A percentile compares a stretch with the other conserved stretches of the same genome.
phyloP scores from a whole-genome alignment of 1,140 invertebrate species.

The Penaeus chinensis region DNA sequence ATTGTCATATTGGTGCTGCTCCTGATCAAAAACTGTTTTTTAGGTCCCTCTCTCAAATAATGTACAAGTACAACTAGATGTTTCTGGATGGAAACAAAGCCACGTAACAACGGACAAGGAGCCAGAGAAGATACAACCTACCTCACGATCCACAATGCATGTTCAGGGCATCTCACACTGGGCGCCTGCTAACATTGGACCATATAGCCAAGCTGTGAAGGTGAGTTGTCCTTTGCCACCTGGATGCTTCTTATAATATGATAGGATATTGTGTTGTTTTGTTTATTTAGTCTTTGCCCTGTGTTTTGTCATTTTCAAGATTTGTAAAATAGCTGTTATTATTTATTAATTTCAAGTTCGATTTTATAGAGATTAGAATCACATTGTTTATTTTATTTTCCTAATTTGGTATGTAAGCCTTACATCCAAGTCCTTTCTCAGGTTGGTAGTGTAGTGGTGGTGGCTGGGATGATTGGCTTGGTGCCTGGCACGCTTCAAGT shows the following conservation, averaged over 20 bases:
- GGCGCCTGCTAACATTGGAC: constrained; percentile 95
- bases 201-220: constrained; percentile 91
- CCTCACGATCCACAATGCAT: constrained; percentile 76
- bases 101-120: constrained; percentile 28
- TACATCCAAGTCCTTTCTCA: constrained; percentile 64
- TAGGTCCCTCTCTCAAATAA: constrained; percentile 77
- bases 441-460: constrained; percentile 84
- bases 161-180: constrained; percentile 95
- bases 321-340: background rate
- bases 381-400: background rate
- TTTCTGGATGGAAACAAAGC: constrained; percentile 73
- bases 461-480: constrained; percentile 92
- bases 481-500: constrained; percentile 86
- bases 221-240: constrained; percentile 69
- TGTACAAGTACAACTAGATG: constrained; percentile 83
- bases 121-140: constrained; percentile 33
- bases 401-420: background rate
- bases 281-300: background rate
- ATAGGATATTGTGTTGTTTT: background rate
- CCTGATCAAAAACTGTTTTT: background rate
- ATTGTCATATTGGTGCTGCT: no score
- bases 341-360: background rate
- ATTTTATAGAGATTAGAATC: background rate
- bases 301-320: constrained; percentile 12
- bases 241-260: background rate